Evolutionary conservation across 1,140 invertebrate species (phyloP).

Genomic region (Aphis craccivora): DNA sequence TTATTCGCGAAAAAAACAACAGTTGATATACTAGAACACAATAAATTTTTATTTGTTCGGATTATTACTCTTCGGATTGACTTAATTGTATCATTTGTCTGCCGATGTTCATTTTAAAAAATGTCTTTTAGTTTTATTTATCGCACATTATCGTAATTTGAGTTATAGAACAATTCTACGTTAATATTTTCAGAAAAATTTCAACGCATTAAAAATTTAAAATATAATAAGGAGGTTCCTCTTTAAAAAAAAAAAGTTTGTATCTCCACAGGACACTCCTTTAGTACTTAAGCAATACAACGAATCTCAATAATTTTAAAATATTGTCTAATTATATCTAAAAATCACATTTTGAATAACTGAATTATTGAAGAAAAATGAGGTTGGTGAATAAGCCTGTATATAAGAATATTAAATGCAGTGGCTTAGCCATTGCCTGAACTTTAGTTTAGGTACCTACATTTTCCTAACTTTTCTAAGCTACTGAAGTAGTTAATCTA

Average conservation of each 20-base stretch:
- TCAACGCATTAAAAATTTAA: not conserved
- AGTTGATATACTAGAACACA: slow-evolving; percentile 4
- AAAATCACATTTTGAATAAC: no score
- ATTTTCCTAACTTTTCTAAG: no score
- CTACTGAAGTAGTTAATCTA: no score
- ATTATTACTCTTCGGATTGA: slow-evolving; percentile 16
- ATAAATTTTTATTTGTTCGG: slow-evolving; percentile 48
- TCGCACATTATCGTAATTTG: not conserved
- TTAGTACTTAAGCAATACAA: no score
- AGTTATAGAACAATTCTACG: not conserved
- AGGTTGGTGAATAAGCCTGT: no score
- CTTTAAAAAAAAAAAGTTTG: not conserved
- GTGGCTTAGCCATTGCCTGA: no score
- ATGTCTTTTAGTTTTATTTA: not conserved
- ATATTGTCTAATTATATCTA: no score
- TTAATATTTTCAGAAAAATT: not conserved
- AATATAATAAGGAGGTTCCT: not conserved
- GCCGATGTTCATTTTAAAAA: slow-evolving; percentile 9
- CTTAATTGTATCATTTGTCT: slow-evolving; percentile 35
- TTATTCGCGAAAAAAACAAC: slow-evolving; percentile 1
- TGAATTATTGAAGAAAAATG: no score
- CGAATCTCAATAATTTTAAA: no score
- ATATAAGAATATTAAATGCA: no score
- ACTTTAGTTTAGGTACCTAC: no score
- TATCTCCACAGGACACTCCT: no score